Conservation (phyloP, 2,888 invertebrate genomes). For the Nomada fucata region DNA sequence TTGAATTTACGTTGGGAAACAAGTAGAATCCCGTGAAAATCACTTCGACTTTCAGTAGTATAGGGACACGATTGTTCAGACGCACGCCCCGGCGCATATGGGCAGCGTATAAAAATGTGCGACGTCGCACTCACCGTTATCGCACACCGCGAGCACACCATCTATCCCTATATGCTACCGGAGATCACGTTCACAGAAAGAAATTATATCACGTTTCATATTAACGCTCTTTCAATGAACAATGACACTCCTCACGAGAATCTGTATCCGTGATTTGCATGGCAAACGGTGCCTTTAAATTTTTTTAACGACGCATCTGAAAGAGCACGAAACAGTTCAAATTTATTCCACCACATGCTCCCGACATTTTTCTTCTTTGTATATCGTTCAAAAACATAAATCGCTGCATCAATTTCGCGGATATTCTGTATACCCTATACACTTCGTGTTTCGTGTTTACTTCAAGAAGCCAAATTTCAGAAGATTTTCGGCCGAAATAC, state of each 20-base stretch:
- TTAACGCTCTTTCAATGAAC: conserved; percentile 21
- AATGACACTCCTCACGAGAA: background rate
- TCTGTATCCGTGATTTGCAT: too few species aligned
- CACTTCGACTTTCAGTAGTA: conserved; percentile 1
- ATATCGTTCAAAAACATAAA: background rate
- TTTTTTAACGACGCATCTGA: background rate
- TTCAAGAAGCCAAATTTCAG: too few species aligned
- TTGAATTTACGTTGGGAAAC: too few species aligned
- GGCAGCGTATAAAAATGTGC: conserved; percentile 27
- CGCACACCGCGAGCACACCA: conserved; percentile 6
- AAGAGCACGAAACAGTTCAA: background rate
- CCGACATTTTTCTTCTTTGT: background rate
- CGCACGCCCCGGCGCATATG: conserved; percentile 6
- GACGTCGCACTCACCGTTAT: conserved; percentile 15
- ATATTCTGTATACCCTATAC: too few species aligned
- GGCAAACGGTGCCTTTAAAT: background rate
- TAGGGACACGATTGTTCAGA: background rate
- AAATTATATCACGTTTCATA: conserved; percentile 30
- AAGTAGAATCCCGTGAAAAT: background rate
- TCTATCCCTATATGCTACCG: conserved; percentile 10
- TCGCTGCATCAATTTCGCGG: too few species aligned
- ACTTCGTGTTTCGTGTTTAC: too few species aligned
- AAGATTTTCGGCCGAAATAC: background rate
- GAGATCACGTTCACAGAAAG: conserved; percentile 36
- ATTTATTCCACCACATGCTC: background rate